These are phyloP conservation scores for Eristalis intricaria DNA, from an alignment of 2,888 invertebrate species.

Conservation along the genomic window DNA sequence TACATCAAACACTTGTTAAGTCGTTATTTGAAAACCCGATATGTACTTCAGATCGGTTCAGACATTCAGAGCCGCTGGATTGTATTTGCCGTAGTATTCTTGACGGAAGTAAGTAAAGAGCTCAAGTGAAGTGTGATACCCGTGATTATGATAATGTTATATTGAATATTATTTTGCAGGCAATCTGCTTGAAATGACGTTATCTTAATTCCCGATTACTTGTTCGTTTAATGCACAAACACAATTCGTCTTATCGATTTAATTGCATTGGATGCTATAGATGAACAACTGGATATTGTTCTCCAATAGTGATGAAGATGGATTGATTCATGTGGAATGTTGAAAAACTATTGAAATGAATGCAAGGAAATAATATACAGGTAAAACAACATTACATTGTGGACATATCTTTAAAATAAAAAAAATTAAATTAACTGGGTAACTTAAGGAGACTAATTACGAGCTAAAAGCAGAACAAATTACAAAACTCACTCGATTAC, in stretches of 20 bases:
- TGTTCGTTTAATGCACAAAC: neutral
- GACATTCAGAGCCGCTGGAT: no score
- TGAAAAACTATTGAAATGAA: neutral
- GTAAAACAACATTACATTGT: neutral
- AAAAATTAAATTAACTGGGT: no score
- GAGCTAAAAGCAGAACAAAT: no score
- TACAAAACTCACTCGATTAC: no score
- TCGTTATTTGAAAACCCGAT: no score
- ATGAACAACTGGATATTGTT: neutral
- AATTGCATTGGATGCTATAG: neutral
- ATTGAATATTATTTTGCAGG: constrained; percentile 25
- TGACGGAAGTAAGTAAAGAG: constrained; percentile 22
- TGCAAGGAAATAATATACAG: no score
- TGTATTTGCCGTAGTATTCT: neutral
- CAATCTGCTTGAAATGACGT: constrained; percentile 9
- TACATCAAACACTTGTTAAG: no score
- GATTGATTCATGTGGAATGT: neutral
- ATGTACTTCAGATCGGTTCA: no score
- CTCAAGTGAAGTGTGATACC: constrained; percentile 40
- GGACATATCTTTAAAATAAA: no score
- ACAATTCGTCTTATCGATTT: neutral
- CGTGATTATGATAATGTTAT: constrained; percentile 46
- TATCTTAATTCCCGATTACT: constrained; percentile 7
- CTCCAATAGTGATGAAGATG: neutral
- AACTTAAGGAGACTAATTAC: no score